These are phyloP conservation scores for Scophthalmus maximus DNA, from an alignment of 2,113 vertebrate genomes.

Conservation along the genomic window DNA sequence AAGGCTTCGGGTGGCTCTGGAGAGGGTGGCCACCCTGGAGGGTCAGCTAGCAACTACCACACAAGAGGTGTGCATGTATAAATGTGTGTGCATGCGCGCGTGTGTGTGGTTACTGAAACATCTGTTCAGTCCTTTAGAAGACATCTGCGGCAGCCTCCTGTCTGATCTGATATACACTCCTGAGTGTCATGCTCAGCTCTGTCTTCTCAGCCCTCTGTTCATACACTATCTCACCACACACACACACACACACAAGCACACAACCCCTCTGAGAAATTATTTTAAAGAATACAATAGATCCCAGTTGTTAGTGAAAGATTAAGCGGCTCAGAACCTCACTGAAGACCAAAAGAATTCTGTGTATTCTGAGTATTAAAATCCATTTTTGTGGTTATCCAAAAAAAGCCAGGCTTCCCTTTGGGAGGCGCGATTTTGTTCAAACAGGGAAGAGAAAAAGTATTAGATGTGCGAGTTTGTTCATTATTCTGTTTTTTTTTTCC, in stretches of 20 bases:
- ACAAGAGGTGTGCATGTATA: slow-evolving; percentile 84
- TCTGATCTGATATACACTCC: slow-evolving; percentile 34
- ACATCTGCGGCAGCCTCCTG: slow-evolving; percentile 50
- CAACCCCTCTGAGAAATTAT: background rate
- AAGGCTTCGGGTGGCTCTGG: slow-evolving; percentile 90
- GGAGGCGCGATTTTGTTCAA: slow-evolving; percentile 39
- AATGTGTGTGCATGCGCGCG: background rate
- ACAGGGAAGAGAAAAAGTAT: slow-evolving; percentile 28
- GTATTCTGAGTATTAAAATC: background rate
- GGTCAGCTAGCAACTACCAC: slow-evolving; percentile 89
- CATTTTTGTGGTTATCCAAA: slow-evolving; percentile 39
- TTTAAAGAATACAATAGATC: background rate
- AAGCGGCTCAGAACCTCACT: slow-evolving; percentile 3
- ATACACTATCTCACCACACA: slow-evolving; percentile 6
- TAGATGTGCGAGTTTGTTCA: slow-evolving; percentile 34
- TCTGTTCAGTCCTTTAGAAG: slow-evolving; percentile 47
- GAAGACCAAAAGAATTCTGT: background rate
- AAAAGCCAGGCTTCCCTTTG: slow-evolving; percentile 29
- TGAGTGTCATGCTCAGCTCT: slow-evolving; percentile 25
- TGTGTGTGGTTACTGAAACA: slow-evolving; percentile 35
- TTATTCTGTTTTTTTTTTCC: slow-evolving; percentile 8
- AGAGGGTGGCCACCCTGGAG: slow-evolving; percentile 92
- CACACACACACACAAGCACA: background rate
- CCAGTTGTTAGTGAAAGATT: background rate
- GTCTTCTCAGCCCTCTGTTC: slow-evolving; percentile 23